Conservation (phyloP, 2,888 invertebrate species). For the Parnassius glacialis region DNA sequence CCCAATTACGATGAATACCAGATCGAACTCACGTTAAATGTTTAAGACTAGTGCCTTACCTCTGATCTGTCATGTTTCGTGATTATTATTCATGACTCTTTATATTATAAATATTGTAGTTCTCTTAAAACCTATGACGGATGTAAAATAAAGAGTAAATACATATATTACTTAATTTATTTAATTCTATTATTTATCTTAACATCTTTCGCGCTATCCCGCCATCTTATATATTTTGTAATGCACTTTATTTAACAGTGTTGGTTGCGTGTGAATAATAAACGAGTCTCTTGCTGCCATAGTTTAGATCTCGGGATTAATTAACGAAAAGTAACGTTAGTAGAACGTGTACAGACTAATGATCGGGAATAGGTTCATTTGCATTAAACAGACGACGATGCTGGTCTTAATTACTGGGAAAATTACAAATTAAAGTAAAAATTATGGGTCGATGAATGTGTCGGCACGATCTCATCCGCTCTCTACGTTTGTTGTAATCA, state of each 20-base stretch:
- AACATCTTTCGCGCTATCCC: slow-evolving; percentile 19
- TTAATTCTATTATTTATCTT: slow-evolving; percentile 12
- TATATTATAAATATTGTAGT: no score
- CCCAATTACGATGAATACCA: no score
- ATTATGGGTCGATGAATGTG: slow-evolving; percentile 48
- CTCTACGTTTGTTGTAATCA: slow-evolving; percentile 40
- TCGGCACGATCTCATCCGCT: slow-evolving; percentile 30
- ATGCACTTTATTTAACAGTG: slow-evolving; percentile 37
- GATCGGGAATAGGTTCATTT: slow-evolving; percentile 77
- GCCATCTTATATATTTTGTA: slow-evolving; percentile 28
- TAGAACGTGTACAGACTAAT: slow-evolving; percentile 75
- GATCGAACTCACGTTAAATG: no score
- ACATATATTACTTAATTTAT: neutral
- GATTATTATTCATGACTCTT: no score
- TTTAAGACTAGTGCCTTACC: no score
- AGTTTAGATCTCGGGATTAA: slow-evolving; percentile 66
- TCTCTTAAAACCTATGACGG: no score
- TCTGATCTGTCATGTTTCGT: no score
- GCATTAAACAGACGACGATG: slow-evolving; percentile 72
- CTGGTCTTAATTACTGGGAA: slow-evolving; percentile 76
- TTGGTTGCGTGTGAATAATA: slow-evolving; percentile 59
- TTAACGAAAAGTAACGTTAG: slow-evolving; percentile 76
- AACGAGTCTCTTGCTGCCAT: slow-evolving; percentile 47
- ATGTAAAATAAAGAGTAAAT: no score
- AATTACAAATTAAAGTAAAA: slow-evolving; percentile 77